These are phyloP conservation scores for Uromys caudimaculatus DNA, from an alignment of 2,797 vertebrate genomes.

Conservation along the genomic window DNA sequence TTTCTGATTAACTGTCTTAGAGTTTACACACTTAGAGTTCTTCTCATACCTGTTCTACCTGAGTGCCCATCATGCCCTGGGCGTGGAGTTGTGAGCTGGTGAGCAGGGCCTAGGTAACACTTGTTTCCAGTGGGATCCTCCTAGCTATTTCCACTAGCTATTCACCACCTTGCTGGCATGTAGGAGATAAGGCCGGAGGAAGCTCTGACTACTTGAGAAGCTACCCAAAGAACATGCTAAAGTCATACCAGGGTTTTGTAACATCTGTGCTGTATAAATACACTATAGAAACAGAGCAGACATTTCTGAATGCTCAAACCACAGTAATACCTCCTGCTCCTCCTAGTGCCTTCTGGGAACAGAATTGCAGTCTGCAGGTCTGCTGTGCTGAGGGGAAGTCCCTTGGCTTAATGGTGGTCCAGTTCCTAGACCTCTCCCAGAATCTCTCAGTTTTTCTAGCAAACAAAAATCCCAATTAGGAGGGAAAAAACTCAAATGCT, in stretches of 20 bases:
- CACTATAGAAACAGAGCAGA: constrained; percentile 49
- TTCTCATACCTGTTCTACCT: neutral
- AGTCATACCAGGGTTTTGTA: neutral
- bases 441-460: constrained; percentile 71
- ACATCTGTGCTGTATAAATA: neutral
- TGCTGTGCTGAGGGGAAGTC: neutral
- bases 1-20: neutral
- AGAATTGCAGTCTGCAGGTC: constrained; percentile 5
- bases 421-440: constrained; percentile 62
- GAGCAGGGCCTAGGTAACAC: neutral
- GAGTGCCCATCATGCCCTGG: neutral
- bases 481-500: constrained; percentile 77
- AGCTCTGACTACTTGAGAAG: neutral
- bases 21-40: neutral
- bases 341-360: constrained; percentile 14
- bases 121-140: neutral
- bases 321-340: neutral
- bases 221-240: neutral
- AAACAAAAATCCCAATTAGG: constrained; percentile 76
- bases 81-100: neutral
- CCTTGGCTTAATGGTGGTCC: constrained; percentile 5
- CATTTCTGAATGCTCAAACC: neutral
- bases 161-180: neutral
- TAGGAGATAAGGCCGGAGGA: neutral
- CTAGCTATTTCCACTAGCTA: neutral